Conservation (phyloP, 2,113 vertebrate genomes). For the Puma concolor region DNA sequence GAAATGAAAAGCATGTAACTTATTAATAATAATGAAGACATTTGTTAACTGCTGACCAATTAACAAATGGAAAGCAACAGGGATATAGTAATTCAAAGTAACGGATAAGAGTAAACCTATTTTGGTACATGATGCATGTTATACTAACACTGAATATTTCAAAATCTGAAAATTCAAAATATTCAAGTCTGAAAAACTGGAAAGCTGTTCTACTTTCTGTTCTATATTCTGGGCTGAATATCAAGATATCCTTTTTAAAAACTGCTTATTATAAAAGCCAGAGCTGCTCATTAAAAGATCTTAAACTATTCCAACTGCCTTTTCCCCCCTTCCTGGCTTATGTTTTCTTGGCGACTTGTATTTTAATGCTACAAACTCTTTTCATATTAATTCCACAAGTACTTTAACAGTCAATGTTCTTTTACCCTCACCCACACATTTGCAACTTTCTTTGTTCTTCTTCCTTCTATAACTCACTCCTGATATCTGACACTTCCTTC, state of each 20-base stretch:
- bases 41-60: not conserved
- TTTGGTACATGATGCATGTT: not conserved
- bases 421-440: not conserved
- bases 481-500: not conserved
- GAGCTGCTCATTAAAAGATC: not conserved
- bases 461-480: not conserved
- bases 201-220: not conserved
- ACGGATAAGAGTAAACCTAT: not conserved
- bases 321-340: not conserved
- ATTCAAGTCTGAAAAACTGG: not conserved
- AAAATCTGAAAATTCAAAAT: not conserved
- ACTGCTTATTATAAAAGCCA: not conserved
- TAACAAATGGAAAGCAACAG: not conserved
- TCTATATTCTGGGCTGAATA: not conserved
- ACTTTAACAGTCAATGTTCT: not conserved
- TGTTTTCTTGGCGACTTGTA: not conserved
- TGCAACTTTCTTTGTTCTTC: not conserved
- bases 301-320: not conserved
- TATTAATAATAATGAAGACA: not conserved
- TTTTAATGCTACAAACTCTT: not conserved
- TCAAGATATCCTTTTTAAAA: not conserved
- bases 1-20: not conserved
- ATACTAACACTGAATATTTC: not conserved
- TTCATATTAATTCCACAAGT: not conserved
- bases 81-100: not conserved